Conservation (phyloP, 2,113 vertebrate genomes). For the Talpa occidentalis region DNA sequence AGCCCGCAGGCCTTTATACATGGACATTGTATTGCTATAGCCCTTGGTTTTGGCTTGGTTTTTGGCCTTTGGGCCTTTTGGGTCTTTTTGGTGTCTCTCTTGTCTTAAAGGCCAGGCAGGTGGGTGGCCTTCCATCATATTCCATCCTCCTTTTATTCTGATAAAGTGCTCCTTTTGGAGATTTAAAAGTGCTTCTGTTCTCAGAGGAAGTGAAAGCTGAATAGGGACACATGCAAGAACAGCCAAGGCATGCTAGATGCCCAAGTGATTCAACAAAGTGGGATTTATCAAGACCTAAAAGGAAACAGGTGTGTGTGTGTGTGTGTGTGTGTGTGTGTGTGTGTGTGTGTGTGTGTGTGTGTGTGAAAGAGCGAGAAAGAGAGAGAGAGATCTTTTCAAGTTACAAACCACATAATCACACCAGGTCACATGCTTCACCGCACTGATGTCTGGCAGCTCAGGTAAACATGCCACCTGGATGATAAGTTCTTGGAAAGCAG, state of each 20-base stretch:
- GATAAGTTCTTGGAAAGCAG: background rate
- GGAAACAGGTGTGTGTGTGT: background rate
- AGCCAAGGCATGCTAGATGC: background rate
- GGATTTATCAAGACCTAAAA: too few relatives aligned
- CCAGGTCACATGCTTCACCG: background rate
- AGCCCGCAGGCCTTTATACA: too few relatives aligned
- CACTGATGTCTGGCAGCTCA: background rate
- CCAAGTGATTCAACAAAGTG: background rate
- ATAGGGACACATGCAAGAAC: background rate
- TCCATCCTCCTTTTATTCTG: too few relatives aligned
- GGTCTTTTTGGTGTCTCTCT: too few relatives aligned
- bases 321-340: background rate
- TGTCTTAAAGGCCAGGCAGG: too few relatives aligned
- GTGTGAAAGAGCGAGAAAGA: background rate
- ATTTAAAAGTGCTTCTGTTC: background rate
- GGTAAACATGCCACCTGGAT: background rate
- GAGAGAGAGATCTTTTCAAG: accelerated
- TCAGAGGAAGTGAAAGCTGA: background rate
- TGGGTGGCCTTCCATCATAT: too few relatives aligned
- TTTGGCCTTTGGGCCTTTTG: too few relatives aligned
- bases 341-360: background rate
- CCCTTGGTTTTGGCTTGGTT: too few relatives aligned
- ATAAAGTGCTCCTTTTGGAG: too few relatives aligned
- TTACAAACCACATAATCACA: background rate
- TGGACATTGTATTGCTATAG: too few relatives aligned